Base-by-base conservation (phyloP, 2,888 invertebrate genomes). In the Apodemia zela region DNA sequence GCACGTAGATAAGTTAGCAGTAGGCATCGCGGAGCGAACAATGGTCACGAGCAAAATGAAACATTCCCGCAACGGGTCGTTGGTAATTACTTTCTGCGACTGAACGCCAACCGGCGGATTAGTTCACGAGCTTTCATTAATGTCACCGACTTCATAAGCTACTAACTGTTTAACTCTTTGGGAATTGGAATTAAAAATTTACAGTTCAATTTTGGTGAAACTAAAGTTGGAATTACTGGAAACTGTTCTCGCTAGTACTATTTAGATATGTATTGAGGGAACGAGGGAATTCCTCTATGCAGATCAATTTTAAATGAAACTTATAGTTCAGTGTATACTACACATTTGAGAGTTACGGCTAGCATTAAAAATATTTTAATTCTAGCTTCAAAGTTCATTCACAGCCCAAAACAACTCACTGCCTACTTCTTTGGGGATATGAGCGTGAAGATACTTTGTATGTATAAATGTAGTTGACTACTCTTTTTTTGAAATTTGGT, bases 141-240 rank as follows among this genome's bases (percentile, higher is more conserved):
- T 21, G 54, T 54, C 54, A 54, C 54, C 25, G 25, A 54, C 54
- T 54, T 54, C 54, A 25, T 54, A 25, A 54, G 21, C 54, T 21
- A 11, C 21, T 54, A 54, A 54, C 25, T 54, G 54, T 25, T 54
- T 21, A 25, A 54, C 54, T 54, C 54, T 54, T 54, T 21, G 25
- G 54, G 54, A 54, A 54, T 54, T 54, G 54, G 25, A 54, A 54
- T 54, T 54, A 54, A 54, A 54, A 54, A 54, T 25, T 25, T 54
- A 25, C 13, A 21, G 54, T 54, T 25, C 25, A 54, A 54, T 54
- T 54, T 54, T 25, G 25, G n/a, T 3, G 42, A 18, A 21, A 21
- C 54, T 13, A 21, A 13, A 21, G 3, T 54, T 21, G 21, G 13
- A 11, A 54, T 25, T 25, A 7, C 21, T 54, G 21, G 18, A 4